A percentile compares a stretch with the other conserved stretches of the same genome.
Evolutionary conservation across 2,888 invertebrate species (phyloP).

Genomic region (Eupithecia inturbata): DNA sequence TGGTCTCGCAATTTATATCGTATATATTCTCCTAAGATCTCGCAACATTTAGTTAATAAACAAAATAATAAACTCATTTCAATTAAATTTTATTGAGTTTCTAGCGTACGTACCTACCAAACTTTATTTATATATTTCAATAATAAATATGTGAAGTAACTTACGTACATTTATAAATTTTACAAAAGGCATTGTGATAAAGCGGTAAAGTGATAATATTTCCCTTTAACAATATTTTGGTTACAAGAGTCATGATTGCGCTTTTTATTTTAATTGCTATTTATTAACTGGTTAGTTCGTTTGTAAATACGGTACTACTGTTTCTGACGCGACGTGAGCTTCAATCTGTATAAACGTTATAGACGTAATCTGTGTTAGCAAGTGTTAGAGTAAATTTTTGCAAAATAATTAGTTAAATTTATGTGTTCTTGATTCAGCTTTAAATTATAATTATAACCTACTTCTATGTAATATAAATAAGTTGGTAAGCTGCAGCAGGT

Average conservation of each 20-base stretch:
- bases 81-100: neutral
- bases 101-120: neutral
- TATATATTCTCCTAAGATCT: neutral
- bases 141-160: neutral
- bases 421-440: neutral
- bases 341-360: constrained; percentile 14
- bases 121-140: neutral
- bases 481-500: neutral
- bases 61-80: neutral
- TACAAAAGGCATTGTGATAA: constrained; percentile 22
- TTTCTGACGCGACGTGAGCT: constrained; percentile 16
- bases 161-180: neutral
- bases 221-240: neutral
- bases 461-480: neutral
- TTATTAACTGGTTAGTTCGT: neutral
- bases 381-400: neutral
- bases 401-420: neutral
- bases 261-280: constrained; percentile 13
- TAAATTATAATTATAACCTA: neutral
- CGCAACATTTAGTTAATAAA: neutral
- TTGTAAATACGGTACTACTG: constrained; percentile 9
- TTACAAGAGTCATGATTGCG: constrained; percentile 12
- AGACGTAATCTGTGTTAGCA: neutral
- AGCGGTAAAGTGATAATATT: constrained; percentile 13
- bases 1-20: neutral